These are phyloP conservation scores for Drosophila dunni DNA, from an alignment of 1,140 invertebrate genomes.

Conservation along the genomic window DNA sequence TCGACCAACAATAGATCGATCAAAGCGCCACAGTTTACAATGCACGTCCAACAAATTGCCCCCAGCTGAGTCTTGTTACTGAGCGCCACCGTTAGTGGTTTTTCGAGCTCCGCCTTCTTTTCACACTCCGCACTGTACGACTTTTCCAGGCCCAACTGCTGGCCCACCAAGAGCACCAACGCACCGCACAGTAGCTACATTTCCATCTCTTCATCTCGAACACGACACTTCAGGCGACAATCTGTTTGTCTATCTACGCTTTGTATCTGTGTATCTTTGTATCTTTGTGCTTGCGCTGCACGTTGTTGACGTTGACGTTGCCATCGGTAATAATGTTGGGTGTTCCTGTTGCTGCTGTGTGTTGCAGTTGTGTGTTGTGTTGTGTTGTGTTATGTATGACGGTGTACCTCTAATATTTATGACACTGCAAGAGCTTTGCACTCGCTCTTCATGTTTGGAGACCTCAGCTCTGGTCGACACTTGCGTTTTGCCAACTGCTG, in stretches of 20 bases:
- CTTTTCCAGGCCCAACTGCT: too few relatives aligned
- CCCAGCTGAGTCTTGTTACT: too few relatives aligned
- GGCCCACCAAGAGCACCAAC: too few relatives aligned
- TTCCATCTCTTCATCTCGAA: conserved; percentile 18
- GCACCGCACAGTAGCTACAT: not conserved
- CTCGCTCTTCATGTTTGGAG: not conserved
- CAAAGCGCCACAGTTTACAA: too few relatives aligned
- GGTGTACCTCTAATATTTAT: conserved; percentile 68
- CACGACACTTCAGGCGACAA: conserved; percentile 70
- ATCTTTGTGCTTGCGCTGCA: conserved; percentile 54
- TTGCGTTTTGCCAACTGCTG: conserved; percentile 14
- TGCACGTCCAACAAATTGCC: too few relatives aligned
- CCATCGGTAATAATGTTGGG: conserved; percentile 1
- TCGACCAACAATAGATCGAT: too few relatives aligned
- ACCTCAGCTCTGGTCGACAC: not conserved
- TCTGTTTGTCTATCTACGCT: conserved; percentile 73
- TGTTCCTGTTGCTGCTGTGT: conserved; percentile 1
- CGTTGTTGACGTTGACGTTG: conserved; percentile 25
- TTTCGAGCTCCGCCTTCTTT: not conserved
- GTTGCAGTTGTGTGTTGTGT: conserved; percentile 7
- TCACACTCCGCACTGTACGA: not conserved
- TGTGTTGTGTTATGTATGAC: conserved; percentile 41
- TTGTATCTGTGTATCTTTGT: conserved; percentile 67
- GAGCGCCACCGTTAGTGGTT: too few relatives aligned
- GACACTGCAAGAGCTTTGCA: conserved; percentile 55